A percentile compares a stretch with the other conserved stretches of the same genome.
Evolutionary conservation across 2,888 invertebrate species (phyloP).

Genomic region (Isoperla grammatica): DNA sequence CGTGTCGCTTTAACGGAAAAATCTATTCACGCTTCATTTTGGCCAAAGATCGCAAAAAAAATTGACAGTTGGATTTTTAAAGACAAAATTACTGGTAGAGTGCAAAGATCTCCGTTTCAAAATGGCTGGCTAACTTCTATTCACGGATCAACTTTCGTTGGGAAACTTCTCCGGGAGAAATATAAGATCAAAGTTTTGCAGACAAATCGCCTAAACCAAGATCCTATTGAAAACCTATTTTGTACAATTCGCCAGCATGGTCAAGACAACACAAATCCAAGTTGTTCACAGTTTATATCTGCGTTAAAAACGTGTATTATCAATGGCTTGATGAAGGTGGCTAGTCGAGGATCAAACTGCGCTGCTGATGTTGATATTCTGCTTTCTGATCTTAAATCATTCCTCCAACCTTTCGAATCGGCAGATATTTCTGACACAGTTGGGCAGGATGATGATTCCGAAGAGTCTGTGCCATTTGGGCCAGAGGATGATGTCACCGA

Average conservation of each 20-base stretch:
- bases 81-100: not conserved
- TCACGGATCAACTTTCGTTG: not conserved
- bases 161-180: not conserved
- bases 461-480: too few species aligned
- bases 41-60: not conserved
- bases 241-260: too few species aligned
- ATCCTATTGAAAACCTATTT: not conserved
- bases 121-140: not conserved
- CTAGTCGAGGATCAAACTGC: not conserved
- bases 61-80: slow-evolving; percentile 2
- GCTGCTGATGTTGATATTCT: not conserved
- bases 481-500: too few species aligned
- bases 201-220: not conserved
- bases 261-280: slow-evolving; percentile 2
- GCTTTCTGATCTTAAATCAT: not conserved
- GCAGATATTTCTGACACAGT: too few species aligned
- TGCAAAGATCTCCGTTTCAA: slow-evolving; percentile 2
- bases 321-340: not conserved
- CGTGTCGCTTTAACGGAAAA: not conserved
- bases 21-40: not conserved
- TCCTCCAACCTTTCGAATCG: slow-evolving; percentile 3
- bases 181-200: not conserved
- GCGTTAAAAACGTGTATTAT: slow-evolving; percentile 1
- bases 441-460: too few species aligned
- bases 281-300: not conserved